A percentile compares a stretch with the other conserved stretches of the same genome.
Evolutionary conservation across 2,888 invertebrate genomes (phyloP).

Genomic region (Nebria brevicollis): DNA sequence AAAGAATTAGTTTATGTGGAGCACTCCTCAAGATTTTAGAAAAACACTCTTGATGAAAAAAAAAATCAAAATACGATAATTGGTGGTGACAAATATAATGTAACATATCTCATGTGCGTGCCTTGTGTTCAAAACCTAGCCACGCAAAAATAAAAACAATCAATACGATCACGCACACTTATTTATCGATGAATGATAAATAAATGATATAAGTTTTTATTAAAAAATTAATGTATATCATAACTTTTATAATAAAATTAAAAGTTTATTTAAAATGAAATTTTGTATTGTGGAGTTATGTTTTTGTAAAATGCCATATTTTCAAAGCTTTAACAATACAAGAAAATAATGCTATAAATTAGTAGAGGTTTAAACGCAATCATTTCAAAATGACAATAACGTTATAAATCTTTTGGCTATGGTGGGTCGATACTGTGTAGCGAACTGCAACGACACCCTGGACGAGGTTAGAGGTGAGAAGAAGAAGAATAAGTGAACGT

Average conservation of each 20-base stretch:
- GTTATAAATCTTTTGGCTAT: background rate
- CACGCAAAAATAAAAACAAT: background rate
- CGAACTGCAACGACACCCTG: constrained; percentile 2
- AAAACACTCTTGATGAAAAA: background rate
- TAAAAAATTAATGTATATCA: no score
- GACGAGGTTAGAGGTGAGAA: background rate
- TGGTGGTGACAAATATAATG: background rate
- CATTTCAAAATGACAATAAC: background rate
- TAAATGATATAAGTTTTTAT: background rate
- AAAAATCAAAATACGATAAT: background rate
- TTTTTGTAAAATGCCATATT: no score
- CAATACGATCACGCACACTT: background rate
- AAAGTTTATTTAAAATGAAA: no score
- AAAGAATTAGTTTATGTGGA: background rate
- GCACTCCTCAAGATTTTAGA: background rate
- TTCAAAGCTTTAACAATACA: no score
- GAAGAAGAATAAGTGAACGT: constrained; percentile 17
- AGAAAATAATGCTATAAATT: background rate
- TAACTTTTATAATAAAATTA: no score
- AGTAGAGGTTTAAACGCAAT: background rate
- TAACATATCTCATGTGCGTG: background rate
- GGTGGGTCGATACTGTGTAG: background rate
- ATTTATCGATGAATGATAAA: background rate
- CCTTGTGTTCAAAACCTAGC: background rate
- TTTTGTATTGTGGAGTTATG: no score